phyloP scores from a whole-genome alignment of 2,113 vertebrate genomes.

The Nesoenas mayeri region DNA sequence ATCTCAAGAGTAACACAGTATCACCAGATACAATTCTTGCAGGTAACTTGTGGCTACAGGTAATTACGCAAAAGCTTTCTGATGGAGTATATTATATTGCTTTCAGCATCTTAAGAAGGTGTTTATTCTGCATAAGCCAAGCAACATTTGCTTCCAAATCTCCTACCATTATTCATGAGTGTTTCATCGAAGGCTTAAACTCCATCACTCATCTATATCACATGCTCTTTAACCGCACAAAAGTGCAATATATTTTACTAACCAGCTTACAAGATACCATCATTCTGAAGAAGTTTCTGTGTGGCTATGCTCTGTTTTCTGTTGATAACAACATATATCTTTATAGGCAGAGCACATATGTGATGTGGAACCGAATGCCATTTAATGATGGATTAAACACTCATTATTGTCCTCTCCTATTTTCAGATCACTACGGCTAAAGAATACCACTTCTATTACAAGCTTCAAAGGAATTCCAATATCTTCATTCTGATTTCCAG shows the following conservation, averaged over 20 bases:
- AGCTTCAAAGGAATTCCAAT: not conserved
- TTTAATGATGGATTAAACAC: not conserved
- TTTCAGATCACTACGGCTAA: not conserved
- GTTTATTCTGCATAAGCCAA: not conserved
- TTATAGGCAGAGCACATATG: not conserved
- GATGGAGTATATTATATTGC: not conserved
- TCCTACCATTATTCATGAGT: not conserved
- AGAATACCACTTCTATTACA: not conserved
- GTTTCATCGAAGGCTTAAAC: not conserved
- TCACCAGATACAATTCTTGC: not conserved
- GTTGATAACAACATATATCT: not conserved
- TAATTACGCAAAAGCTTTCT: not conserved
- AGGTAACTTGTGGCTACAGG: not conserved
- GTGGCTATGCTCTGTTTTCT: not conserved
- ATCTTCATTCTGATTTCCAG: not conserved
- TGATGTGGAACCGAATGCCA: not conserved
- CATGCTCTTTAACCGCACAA: not conserved
- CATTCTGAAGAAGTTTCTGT: not conserved
- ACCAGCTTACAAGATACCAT: not conserved
- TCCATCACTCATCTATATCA: not conserved
- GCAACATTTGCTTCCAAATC: not conserved
- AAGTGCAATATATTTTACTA: not conserved
- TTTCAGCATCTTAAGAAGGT: not conserved
- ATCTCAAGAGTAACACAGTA: not conserved
- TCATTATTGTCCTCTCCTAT: not conserved